These are phyloP conservation scores for Escarpia spicata DNA, from an alignment of 2,888 invertebrate species.

Conservation along the genomic window DNA sequence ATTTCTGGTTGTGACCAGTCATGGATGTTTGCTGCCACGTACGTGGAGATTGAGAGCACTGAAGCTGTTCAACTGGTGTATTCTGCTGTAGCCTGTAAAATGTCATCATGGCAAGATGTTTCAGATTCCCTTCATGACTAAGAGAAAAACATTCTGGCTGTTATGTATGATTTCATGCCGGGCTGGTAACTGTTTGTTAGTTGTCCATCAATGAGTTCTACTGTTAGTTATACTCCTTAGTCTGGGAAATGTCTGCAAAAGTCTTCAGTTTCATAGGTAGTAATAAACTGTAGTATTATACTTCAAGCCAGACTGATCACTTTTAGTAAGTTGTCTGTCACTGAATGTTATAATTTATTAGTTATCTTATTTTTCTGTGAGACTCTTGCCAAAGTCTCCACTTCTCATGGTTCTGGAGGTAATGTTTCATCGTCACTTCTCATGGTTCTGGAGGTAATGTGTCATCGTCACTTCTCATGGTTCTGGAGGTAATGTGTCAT, in stretches of 20 bases:
- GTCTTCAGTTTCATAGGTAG: too few species aligned
- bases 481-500: too few species aligned
- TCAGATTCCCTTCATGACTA: background rate
- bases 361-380: background rate
- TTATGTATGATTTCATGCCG: background rate
- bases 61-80: background rate
- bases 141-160: background rate
- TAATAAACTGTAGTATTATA: too few species aligned
- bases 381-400: background rate
- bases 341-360: background rate
- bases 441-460: too few species aligned
- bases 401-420: background rate
- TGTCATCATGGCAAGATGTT: background rate
- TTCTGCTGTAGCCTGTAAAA: background rate
- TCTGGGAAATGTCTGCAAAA: too few species aligned
- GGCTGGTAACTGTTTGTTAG: background rate
- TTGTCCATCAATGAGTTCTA: background rate
- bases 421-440: background rate
- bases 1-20: background rate
- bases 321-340: background rate
- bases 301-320: background rate
- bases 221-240: background rate
- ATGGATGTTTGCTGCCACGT: background rate
- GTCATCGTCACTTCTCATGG: too few species aligned
- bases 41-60: background rate